Evolutionary conservation across 2,113 vertebrate species (phyloP).

Genomic region (Amia ocellicauda): DNA sequence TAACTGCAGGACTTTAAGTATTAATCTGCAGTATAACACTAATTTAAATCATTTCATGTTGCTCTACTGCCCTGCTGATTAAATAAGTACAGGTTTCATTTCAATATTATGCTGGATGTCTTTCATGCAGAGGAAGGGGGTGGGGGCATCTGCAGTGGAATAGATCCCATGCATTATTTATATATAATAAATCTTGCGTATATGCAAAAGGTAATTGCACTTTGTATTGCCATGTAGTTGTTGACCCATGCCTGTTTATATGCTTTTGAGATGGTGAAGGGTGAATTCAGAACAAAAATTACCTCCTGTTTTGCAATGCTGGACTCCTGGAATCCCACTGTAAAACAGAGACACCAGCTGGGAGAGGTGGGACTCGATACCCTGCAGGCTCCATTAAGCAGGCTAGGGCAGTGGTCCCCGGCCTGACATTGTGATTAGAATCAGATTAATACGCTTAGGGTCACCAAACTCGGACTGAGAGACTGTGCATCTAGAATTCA

Average conservation of each 20-base stretch:
- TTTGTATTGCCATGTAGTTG: not conserved
- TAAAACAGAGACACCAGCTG: not conserved
- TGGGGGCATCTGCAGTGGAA: not conserved
- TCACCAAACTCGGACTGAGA: too few species aligned
- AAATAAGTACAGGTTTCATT: not conserved
- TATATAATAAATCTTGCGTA: not conserved
- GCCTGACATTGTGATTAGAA: not conserved
- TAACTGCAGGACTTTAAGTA: too few species aligned
- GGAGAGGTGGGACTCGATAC: not conserved
- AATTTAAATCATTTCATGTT: too few species aligned
- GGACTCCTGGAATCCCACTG: not conserved
- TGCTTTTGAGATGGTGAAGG: not conserved
- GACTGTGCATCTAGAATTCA: too few species aligned
- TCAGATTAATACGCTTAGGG: not conserved
- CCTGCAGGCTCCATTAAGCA: too few species aligned
- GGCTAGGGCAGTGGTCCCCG: not conserved
- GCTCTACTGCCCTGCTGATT: conserved; percentile 6
- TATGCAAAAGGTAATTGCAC: not conserved
- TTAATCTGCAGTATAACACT: too few species aligned
- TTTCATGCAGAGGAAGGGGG: not conserved
- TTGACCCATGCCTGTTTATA: not conserved
- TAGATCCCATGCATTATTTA: not conserved
- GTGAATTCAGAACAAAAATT: not conserved
- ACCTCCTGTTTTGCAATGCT: not conserved
- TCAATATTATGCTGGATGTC: not conserved